Evolutionary conservation across 2,113 vertebrate genomes (phyloP).

Genomic region (Oreochromis niloticus): DNA sequence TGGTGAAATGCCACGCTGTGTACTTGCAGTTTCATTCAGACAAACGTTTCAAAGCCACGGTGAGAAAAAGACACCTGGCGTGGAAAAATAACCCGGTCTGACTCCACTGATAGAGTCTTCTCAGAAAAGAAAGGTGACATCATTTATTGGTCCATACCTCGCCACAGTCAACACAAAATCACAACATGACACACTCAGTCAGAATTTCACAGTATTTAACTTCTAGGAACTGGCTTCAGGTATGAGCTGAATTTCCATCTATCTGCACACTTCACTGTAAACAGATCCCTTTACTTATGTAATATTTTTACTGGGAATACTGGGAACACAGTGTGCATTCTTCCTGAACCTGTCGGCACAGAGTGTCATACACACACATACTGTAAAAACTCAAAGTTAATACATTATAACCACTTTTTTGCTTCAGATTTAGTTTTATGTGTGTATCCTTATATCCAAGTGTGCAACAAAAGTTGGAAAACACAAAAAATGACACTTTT

Average conservation of each 20-base stretch:
- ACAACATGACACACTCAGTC: background rate
- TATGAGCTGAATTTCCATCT: background rate
- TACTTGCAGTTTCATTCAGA: background rate
- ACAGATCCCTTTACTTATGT: background rate
- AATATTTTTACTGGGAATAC: background rate
- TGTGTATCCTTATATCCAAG: background rate
- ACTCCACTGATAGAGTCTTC: conserved; percentile 35
- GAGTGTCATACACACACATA: background rate
- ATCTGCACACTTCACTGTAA: background rate
- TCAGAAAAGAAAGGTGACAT: conserved; percentile 28
- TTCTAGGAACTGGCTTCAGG: background rate
- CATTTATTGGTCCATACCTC: background rate
- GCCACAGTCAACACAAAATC: background rate
- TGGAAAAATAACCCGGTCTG: conserved; percentile 9
- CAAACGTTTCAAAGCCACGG: background rate
- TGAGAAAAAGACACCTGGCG: conserved; percentile 38
- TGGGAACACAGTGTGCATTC: background rate
- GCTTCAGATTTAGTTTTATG: background rate
- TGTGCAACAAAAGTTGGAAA: background rate
- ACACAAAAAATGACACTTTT: background rate
- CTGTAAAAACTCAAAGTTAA: background rate
- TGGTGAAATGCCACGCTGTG: background rate
- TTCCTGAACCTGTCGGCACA: background rate
- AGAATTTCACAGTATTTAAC: background rate
- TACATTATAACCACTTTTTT: background rate